Evolutionary conservation across 2,113 vertebrate species (phyloP).

Genomic region (Chrysochloris asiatica): DNA sequence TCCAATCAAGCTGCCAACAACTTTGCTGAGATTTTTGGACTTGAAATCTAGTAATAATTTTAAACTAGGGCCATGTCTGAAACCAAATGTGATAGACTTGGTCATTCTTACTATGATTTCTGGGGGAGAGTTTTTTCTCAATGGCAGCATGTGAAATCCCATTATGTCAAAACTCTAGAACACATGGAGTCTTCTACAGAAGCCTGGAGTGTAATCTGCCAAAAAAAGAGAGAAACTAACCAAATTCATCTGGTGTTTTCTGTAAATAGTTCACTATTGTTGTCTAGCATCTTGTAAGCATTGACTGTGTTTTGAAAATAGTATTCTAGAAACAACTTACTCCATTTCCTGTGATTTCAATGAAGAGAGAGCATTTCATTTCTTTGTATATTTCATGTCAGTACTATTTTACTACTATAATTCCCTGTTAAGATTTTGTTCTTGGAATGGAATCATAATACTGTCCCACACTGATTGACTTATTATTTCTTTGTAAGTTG

Average conservation of each 20-base stretch:
- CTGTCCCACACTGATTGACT: conserved; percentile 14
- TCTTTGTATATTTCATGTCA: conserved; percentile 15
- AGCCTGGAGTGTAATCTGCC: conserved; percentile 31
- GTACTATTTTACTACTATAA: conserved; percentile 36
- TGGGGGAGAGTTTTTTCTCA: background rate
- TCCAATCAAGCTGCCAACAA: conserved; percentile 45
- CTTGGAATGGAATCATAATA: background rate
- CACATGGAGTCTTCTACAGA: conserved; percentile 51
- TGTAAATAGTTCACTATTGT: conserved; percentile 59
- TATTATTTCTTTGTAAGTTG: conserved; percentile 27
- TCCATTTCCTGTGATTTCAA: conserved; percentile 43
- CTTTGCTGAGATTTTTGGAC: conserved; percentile 9
- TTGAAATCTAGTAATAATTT: background rate
- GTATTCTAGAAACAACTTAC: conserved; percentile 30
- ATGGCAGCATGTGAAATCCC: conserved; percentile 14
- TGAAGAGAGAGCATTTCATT: conserved; percentile 35
- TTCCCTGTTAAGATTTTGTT: conserved; percentile 41
- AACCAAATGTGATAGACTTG: background rate
- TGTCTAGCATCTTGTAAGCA: conserved; percentile 54
- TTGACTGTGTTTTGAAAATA: conserved; percentile 52
- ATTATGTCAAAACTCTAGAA: conserved; percentile 37
- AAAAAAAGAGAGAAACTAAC: conserved; percentile 56
- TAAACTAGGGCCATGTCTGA: conserved; percentile 7
- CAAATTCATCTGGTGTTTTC: conserved; percentile 72
- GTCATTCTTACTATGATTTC: background rate